Evolutionary conservation across 2,113 vertebrate genomes (phyloP).

Genomic region (Ceuthmochares aereus): DNA sequence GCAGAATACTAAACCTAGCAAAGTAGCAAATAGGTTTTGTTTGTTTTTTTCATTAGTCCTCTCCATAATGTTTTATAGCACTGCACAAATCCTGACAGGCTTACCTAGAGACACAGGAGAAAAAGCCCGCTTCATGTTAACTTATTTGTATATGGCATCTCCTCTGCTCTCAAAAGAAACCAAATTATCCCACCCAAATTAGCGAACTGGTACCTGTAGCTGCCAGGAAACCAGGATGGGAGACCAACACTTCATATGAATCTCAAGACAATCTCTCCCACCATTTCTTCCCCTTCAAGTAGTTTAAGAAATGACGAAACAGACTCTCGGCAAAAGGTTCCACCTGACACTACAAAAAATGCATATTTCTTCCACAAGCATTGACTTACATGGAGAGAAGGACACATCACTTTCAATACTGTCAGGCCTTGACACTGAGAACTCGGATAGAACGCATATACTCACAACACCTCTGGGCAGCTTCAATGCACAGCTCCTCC

Average conservation of each 20-base stretch:
- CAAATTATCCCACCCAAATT: neutral
- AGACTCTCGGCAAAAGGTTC: neutral
- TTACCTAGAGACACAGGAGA: neutral
- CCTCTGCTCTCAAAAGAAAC: neutral
- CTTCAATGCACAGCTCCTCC: slow-evolving; percentile 87
- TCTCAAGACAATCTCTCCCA: neutral
- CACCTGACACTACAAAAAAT: neutral
- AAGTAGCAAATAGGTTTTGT: neutral
- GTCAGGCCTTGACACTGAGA: neutral
- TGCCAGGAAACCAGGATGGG: neutral
- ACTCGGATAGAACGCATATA: neutral
- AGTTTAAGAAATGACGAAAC: neutral
- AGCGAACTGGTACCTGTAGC: neutral
- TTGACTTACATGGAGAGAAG: neutral
- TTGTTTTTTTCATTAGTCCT: neutral
- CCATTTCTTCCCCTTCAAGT: neutral
- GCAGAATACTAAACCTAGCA: neutral
- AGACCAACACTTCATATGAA: neutral
- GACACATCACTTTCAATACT: neutral
- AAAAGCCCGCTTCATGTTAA: neutral
- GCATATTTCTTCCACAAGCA: neutral
- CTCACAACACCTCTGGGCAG: slow-evolving; percentile 92
- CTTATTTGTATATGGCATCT: neutral
- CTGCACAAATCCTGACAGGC: neutral
- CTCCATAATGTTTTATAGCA: neutral